Base-by-base conservation (phyloP, 2,888 invertebrate species). In the Tethea ocularis region DNA sequence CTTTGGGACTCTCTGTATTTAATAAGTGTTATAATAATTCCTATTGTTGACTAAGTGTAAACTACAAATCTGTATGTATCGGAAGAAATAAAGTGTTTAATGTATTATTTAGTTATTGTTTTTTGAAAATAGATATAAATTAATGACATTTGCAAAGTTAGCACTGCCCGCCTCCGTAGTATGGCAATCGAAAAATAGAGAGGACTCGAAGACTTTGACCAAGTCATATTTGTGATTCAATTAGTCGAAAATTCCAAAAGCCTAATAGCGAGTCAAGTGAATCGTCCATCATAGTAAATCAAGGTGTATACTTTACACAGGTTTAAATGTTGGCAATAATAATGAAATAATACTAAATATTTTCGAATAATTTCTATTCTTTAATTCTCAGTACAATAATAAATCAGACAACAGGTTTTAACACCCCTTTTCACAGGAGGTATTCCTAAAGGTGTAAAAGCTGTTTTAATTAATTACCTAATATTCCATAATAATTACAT, bases 281-380 rank as follows among this genome's bases (percentile, higher is more conserved):
- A n/a, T n/a, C n/a, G n/a, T n/a, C n/a, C n/a, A n/a, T n/a, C n/a
- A n/a, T n/a, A n/a, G 24, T 24, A 24, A 24, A 6, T 24, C 24
- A 6, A 24, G 24, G 24, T n/a, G 24, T 4, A 24, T 4, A 24
- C 0, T 2, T 29, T 8, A 5, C 7, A 29, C 7, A 29, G 29
- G 10, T 33, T 33, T 2, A 33, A 33, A 33, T 33, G n/a, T n/a
- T n/a, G 7, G 20, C 20, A 20, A 20, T 10, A 7, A 0, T 20
- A 46, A 20, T 46, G 1, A 54, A 54, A 54, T 54, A 83, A 81
- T 68, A 75, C 73, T 55, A 61, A 62, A 57, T 52, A 53, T 65
- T 74, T 82, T 86, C 74, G 83, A 88, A 88, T 91, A 89, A 86
- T 88, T 82, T 90, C 88, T 91, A 89, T 88, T 87, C 79, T 85